Percentiles rank a stretch among this genome's conserved stretches.
phyloP scores from a whole-genome alignment of 1,140 invertebrate genomes.

The Apis cerana region DNA sequence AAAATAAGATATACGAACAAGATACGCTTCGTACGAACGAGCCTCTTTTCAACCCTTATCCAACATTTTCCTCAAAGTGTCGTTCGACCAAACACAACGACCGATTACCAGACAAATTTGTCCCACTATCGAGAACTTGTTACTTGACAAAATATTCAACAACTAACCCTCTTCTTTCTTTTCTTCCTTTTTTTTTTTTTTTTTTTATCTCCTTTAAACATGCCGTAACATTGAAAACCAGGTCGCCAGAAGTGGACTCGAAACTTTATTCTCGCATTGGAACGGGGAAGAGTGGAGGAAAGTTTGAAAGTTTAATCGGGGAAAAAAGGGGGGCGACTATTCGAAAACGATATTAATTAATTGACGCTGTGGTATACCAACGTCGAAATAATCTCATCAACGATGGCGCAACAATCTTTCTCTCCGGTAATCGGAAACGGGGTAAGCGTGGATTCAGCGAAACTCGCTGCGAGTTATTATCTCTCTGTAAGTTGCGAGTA shows the following conservation, averaged over 20 bases:
- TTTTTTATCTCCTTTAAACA: too few relatives aligned
- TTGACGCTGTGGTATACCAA: background rate
- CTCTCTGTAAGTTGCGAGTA: constrained; percentile 34
- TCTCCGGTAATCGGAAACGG: background rate
- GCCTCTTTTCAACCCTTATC: background rate
- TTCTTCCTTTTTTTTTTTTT: background rate
- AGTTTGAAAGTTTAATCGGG: background rate
- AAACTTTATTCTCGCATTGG: background rate
- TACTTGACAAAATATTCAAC: background rate
- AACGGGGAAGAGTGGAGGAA: background rate
- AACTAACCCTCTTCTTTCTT: too few relatives aligned
- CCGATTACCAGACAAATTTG: constrained; percentile 3
- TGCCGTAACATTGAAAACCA: background rate
- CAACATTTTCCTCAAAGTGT: background rate
- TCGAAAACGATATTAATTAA: constrained; percentile 25
- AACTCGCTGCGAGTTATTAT: constrained; percentile 53
- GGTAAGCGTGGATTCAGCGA: constrained; percentile 42
- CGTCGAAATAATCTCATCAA: background rate
- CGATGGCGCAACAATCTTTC: background rate
- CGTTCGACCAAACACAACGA: background rate
- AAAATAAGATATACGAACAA: constrained; percentile 31
- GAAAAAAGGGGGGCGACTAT: too few relatives aligned
- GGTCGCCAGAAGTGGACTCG: background rate
- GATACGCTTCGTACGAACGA: background rate
- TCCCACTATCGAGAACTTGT: background rate